These are phyloP conservation scores for Epinotia ramella DNA, from an alignment of 2,888 invertebrate genomes.

Conservation along the genomic window DNA sequence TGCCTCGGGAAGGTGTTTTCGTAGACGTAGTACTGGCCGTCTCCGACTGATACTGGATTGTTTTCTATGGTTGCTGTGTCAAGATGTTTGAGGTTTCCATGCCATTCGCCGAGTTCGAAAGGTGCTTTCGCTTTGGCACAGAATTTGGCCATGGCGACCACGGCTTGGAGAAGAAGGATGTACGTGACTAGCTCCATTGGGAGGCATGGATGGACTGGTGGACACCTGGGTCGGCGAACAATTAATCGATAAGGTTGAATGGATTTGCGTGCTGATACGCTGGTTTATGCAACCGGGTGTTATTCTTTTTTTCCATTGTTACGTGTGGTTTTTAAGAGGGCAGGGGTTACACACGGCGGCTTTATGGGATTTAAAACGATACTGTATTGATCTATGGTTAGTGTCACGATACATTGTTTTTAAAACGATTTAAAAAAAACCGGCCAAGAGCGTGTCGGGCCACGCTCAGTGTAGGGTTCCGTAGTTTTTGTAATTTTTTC, in stretches of 20 bases:
- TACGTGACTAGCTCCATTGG: constrained; percentile 13
- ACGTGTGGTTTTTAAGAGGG: no score
- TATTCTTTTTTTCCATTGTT: constrained; percentile 11
- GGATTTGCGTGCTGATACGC: not conserved
- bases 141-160: constrained; percentile 54
- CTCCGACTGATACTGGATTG: constrained; percentile 63
- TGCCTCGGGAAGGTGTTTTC: constrained; percentile 72
- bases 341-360: no score
- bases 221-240: constrained; percentile 1
- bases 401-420: no score
- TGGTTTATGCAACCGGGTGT: not conserved
- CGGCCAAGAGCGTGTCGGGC: no score
- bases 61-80: constrained; percentile 74
- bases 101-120: constrained; percentile 70
- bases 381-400: no score
- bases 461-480: no score
- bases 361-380: no score
- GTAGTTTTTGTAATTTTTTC: no score
- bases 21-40: constrained; percentile 75
- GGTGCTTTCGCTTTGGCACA: constrained; percentile 67
- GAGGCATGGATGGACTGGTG: constrained; percentile 3
- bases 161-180: constrained; percentile 38
- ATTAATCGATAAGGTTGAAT: constrained; percentile 9
- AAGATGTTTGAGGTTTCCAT: constrained; percentile 60
- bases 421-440: no score